phyloP scores from a whole-genome alignment of 2,888 invertebrate genomes.

The Clostera curtula region DNA sequence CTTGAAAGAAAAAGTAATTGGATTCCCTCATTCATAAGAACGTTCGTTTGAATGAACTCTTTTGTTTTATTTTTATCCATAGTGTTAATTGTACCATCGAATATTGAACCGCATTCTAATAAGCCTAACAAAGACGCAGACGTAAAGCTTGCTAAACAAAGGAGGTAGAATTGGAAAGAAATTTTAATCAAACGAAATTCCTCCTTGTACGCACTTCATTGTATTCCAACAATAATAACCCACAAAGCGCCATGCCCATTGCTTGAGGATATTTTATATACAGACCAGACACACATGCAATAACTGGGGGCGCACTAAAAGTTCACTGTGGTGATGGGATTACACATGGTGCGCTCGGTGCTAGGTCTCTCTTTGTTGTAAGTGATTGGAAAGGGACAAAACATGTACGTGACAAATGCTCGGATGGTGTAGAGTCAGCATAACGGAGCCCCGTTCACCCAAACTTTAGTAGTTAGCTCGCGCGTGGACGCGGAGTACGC shows the following conservation, averaged over 20 bases:
- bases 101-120: conserved; percentile 39
- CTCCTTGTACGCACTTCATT: conserved; percentile 51
- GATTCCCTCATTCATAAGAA: conserved; percentile 6
- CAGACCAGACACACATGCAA: conserved; percentile 30
- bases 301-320: conserved; percentile 37
- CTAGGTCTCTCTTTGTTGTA: conserved; percentile 20
- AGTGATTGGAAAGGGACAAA: conserved; percentile 25
- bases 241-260: conserved; percentile 46
- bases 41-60: conserved; percentile 10
- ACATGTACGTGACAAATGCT: conserved; percentile 19
- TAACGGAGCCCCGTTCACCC: conserved; percentile 39
- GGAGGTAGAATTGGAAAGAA: conserved; percentile 43
- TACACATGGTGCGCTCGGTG: conserved; percentile 20
- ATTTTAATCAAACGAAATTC: conserved; percentile 50
- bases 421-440: conserved; percentile 19
- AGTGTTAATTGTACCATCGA: conserved; percentile 41
- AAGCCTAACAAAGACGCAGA: conserved; percentile 36
- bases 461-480: conserved; percentile 50
- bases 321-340: conserved; percentile 28
- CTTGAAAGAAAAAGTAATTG: conserved; percentile 4
- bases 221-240: conserved; percentile 59
- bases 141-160: conserved; percentile 41
- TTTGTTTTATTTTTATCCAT: conserved; percentile 23
- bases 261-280: conserved; percentile 29
- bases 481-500: conserved; percentile 58